A percentile compares a stretch with the other conserved stretches of the same genome.
These are phyloP conservation scores for Battus philenor DNA, from an alignment of 1,140 invertebrate genomes.

Conservation along the genomic window DNA sequence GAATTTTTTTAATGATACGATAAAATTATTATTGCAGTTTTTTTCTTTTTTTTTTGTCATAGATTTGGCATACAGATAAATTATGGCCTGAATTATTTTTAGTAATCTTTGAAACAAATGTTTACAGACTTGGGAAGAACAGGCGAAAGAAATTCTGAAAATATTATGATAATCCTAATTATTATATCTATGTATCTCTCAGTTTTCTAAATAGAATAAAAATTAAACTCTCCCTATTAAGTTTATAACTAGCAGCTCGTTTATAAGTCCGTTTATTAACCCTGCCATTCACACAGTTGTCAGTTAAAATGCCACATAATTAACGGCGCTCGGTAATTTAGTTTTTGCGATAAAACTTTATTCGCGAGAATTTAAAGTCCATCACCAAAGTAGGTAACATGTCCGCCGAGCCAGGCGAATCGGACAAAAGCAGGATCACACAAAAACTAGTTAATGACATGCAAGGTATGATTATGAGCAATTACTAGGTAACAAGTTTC, in stretches of 20 bases:
- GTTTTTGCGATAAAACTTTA: conserved; percentile 3
- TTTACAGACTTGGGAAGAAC: too few relatives aligned
- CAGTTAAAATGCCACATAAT: conserved; percentile 7
- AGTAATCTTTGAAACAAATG: too few relatives aligned
- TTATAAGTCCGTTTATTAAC: background rate
- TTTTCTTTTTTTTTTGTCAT: too few relatives aligned
- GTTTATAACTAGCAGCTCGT: background rate
- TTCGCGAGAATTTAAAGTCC: background rate
- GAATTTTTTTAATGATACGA: too few relatives aligned
- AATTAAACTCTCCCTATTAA: too few relatives aligned
- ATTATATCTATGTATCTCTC: too few relatives aligned
- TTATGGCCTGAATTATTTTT: too few relatives aligned
- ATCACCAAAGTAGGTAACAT: conserved; percentile 10
- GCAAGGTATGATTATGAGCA: conserved; percentile 4
- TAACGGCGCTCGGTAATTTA: conserved; percentile 1
- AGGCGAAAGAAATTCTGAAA: too few relatives aligned
- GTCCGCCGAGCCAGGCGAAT: background rate
- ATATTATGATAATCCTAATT: too few relatives aligned
- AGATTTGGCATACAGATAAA: too few relatives aligned
- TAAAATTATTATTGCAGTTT: too few relatives aligned
- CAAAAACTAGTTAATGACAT: conserved; percentile 16
- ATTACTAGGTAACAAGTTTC: background rate
- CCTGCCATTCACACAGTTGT: conserved; percentile 4
- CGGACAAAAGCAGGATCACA: background rate
- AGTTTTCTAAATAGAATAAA: too few relatives aligned